Evolutionary conservation across 2,888 invertebrate genomes (phyloP).

Genomic region (Silvanus unidentatus): DNA sequence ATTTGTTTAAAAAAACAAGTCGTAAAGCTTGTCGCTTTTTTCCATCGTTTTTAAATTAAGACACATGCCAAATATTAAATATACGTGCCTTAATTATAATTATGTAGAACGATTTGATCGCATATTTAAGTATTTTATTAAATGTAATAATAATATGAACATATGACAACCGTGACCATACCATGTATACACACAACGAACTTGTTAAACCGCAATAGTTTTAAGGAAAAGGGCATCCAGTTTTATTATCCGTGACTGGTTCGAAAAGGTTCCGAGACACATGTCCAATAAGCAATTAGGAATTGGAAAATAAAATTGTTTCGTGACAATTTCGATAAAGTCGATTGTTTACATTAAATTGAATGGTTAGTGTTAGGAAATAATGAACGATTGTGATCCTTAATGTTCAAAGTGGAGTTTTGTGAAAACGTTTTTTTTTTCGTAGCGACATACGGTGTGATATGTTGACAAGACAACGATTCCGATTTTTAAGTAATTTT

Average conservation of each 20-base stretch:
- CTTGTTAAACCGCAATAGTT: constrained; percentile 39
- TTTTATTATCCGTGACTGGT: constrained; percentile 35
- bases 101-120: too few species aligned
- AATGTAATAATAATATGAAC: constrained; percentile 18
- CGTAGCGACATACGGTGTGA: constrained; percentile 42
- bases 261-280: constrained; percentile 34
- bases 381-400: constrained; percentile 23
- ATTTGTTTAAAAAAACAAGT: too few species aligned
- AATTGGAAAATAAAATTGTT: constrained; percentile 29
- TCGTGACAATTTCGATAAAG: constrained; percentile 39
- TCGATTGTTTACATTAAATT: constrained; percentile 21
- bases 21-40: too few species aligned
- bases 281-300: constrained; percentile 42
- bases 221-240: constrained; percentile 33
- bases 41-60: too few species aligned
- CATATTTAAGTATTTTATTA: too few species aligned
- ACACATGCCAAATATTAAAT: too few species aligned
- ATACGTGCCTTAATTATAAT: too few species aligned
- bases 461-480: constrained; percentile 45
- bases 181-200: constrained; percentile 22
- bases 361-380: constrained; percentile 18
- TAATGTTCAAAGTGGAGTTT: constrained; percentile 21
- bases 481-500: constrained; percentile 29
- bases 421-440: constrained; percentile 9
- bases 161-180: constrained; percentile 39